phyloP scores from a whole-genome alignment of 2,888 invertebrate genomes.

The Oxycera nigricornis region DNA sequence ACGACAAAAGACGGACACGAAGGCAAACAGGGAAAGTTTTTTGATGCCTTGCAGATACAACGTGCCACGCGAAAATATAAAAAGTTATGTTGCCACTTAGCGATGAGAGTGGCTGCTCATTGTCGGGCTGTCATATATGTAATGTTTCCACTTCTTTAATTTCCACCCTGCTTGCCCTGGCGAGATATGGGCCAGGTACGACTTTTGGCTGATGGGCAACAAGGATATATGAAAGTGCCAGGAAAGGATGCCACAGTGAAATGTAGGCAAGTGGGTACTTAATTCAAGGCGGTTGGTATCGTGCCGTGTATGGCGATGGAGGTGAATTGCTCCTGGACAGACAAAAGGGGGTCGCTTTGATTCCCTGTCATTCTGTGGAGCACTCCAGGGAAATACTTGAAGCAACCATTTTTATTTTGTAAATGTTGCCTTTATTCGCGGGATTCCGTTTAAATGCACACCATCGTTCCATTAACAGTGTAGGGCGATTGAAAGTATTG shows the following conservation, averaged over 20 bases:
- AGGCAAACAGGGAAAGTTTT: not conserved
- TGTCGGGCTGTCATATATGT: slow-evolving; percentile 19
- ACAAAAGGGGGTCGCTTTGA: not conserved
- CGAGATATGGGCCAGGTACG: not conserved
- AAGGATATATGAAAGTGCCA: not conserved
- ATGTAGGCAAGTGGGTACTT: slow-evolving; percentile 2
- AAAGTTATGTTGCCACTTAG: slow-evolving; percentile 42
- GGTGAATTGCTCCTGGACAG: not conserved
- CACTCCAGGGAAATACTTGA: not conserved
- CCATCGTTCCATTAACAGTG: not conserved
- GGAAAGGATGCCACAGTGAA: not conserved
- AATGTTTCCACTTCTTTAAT: not conserved
- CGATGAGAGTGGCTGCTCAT: slow-evolving; percentile 37
- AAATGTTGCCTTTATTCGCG: slow-evolving; percentile 10
- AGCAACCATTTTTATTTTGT: slow-evolving; percentile 16
- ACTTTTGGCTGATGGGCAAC: not conserved
- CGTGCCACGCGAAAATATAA: slow-evolving; percentile 38
- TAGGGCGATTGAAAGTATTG: not conserved
- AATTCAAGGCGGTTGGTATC: not conserved
- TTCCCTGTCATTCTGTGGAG: not conserved
- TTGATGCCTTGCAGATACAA: slow-evolving; percentile 26
- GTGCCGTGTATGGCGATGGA: not conserved
- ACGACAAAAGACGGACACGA: not conserved
- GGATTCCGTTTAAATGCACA: not conserved
- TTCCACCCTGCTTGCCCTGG: too few relatives aligned